phyloP scores from a whole-genome alignment of 2,113 vertebrate species.

The human (Homo sapiens) region DNA sequence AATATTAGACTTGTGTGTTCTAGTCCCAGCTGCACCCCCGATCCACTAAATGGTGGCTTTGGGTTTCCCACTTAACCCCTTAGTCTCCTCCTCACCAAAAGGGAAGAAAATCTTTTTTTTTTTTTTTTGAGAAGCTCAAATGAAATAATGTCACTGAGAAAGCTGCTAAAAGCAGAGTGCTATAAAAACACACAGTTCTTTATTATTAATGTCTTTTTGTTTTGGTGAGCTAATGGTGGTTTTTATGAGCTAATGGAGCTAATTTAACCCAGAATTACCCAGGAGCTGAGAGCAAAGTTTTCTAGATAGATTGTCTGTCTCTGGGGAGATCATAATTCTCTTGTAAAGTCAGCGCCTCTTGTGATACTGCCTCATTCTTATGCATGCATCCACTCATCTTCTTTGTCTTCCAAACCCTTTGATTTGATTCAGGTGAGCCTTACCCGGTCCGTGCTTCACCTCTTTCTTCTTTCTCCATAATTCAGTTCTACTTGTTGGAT shows the following conservation, averaged over 20 bases:
- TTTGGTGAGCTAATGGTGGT: background rate
- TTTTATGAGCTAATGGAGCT: too few relatives aligned
- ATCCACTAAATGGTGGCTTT: background rate
- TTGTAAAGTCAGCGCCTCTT: background rate
- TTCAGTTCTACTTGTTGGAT: background rate
- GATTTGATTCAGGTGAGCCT: too few relatives aligned
- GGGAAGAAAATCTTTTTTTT: background rate
- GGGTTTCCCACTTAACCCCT: background rate
- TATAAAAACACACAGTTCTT: background rate
- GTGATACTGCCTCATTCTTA: fast-evolving
- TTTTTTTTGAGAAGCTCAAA: background rate
- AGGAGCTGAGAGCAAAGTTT: background rate
- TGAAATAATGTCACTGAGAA: background rate
- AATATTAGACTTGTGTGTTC: background rate
- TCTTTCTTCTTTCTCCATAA: background rate
- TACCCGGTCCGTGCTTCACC: fast-evolving
- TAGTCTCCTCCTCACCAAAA: background rate
- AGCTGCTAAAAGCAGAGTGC: fast-evolving
- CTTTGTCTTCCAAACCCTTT: background rate
- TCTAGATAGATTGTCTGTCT: background rate
- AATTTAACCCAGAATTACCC: background rate
- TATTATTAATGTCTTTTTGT: background rate
- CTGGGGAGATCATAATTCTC: background rate
- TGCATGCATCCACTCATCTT: fast-evolving
- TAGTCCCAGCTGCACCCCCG: background rate